A percentile compares a stretch with the other conserved stretches of the same genome.
These are phyloP conservation scores for Linurgus olivaceus DNA, from an alignment of 2,797 vertebrate genomes.

Conservation along the genomic window DNA sequence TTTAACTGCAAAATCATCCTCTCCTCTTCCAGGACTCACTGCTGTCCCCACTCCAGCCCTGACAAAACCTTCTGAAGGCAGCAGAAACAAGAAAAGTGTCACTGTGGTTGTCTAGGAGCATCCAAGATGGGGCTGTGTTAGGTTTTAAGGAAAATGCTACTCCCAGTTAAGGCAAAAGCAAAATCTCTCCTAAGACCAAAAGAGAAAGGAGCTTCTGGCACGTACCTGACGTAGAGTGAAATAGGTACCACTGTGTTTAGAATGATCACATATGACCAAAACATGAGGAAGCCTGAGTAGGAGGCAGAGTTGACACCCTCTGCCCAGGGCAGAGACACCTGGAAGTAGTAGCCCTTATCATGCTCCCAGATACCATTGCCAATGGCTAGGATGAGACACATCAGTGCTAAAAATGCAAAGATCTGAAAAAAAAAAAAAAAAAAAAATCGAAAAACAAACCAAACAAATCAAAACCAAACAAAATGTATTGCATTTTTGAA, in stretches of 20 bases:
- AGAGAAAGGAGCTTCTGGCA: neutral
- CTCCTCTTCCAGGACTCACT: neutral
- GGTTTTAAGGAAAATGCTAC: neutral
- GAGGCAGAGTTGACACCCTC: slow-evolving; percentile 64
- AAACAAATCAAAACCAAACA: neutral
- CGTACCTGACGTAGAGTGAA: slow-evolving; percentile 94
- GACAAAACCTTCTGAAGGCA: neutral
- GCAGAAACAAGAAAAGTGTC: neutral
- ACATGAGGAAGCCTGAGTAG: slow-evolving; percentile 83
- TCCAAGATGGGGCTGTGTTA: neutral
- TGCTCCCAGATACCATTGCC: slow-evolving; percentile 89
- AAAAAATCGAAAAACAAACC: neutral
- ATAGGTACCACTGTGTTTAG: slow-evolving; percentile 96
- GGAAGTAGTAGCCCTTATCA: slow-evolving; percentile 82
- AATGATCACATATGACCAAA: slow-evolving; percentile 96
- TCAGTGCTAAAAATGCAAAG: slow-evolving; percentile 84
- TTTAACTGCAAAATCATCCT: neutral
- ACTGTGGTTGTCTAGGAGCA: rapidly evolving
- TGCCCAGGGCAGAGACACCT: slow-evolving; percentile 83
- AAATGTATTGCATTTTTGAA: neutral
- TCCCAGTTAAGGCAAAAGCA: neutral
- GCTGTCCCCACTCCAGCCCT: neutral
- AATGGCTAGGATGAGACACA: slow-evolving; percentile 87
- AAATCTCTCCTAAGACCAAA: neutral
- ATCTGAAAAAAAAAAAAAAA: slow-evolving; percentile 80